Evolutionary conservation across 2,888 invertebrate genomes (phyloP), one percentile per base, ranked within the genome.

Genomic region (Eugnorisma glareosa): DNA sequence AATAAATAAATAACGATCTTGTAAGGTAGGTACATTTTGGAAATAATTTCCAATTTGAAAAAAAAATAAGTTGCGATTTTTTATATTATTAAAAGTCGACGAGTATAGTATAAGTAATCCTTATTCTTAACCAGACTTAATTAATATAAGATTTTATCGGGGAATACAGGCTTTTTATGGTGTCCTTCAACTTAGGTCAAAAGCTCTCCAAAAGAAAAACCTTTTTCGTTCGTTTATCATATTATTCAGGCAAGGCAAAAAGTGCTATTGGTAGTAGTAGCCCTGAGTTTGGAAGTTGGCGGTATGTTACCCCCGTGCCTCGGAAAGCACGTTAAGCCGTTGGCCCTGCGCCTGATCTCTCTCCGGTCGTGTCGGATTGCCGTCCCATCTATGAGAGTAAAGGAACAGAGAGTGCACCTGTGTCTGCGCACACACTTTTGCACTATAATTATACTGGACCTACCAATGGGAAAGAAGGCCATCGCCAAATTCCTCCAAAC

Each of bases 121-220:
- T 76, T 71, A 81, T 31, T 40, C 35, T 40, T 54, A 70, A 28
- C 66, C 43, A 68, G 68, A 63, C 48, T 48, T 57, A 68, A 64
- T 66, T 63, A 73, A 75, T 11, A 31, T n/a, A 11, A 81, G 83
- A 88, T 88, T 37, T 67, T 66, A 86, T 80, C 81, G 43, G 7
- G 7, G 73, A 70, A 70, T 45, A 73, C 63, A 45, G 24, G 61
- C 43, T 13, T 74, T 75, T 74, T 76, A 82, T 68, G 8, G 69
- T 66, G 81, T 77, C 89, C 89, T 88, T 87, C 70, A 87, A 83
- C 82, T 78, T 84, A 35, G 45, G 67, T 48, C 61, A 45, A 67
- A 24, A 67, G 1, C 48, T 28, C 35, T 35, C 13, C 2, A 15
- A 63, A 43, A 28, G n/a, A n/a, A 40, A 63, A 57, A 6, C 5